Evolutionary conservation across 2,888 invertebrate genomes (phyloP).

Genomic region (Augiades crinisus): DNA sequence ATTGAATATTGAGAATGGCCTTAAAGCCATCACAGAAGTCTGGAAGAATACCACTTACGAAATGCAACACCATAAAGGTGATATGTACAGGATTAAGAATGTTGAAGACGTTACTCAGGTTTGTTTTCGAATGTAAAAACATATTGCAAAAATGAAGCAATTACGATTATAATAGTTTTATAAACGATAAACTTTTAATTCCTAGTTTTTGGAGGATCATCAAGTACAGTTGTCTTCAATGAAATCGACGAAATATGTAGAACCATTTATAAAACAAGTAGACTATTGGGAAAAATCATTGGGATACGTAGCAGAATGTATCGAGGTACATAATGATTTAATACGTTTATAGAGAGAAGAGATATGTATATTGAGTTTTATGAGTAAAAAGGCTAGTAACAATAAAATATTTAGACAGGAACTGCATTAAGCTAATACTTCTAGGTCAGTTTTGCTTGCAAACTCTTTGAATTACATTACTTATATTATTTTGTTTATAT

Average conservation of each 20-base stretch:
- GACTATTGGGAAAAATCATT: constrained; percentile 93
- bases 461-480: no score
- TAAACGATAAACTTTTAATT: not conserved
- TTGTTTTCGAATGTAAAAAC: constrained; percentile 8
- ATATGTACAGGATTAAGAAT: constrained; percentile 85
- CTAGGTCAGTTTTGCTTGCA: no score
- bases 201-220: constrained; percentile 88
- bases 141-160: not conserved
- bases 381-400: no score
- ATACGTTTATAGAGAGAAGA: no score
- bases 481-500: no score
- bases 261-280: constrained; percentile 91
- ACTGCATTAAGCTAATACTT: no score
- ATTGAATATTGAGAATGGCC: constrained; percentile 90
- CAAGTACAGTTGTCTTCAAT: constrained; percentile 91
- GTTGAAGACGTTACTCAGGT: constrained; percentile 90
- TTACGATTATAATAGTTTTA: no score
- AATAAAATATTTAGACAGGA: no score
- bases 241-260: constrained; percentile 93
- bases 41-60: constrained; percentile 89
- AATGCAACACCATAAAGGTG: constrained; percentile 86
- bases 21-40: constrained; percentile 85
- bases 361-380: no score
- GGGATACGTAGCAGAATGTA: constrained; percentile 89
- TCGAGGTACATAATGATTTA: constrained; percentile 80